Base-by-base conservation (phyloP, 2,113 vertebrate species). In the Butorides virescens region DNA sequence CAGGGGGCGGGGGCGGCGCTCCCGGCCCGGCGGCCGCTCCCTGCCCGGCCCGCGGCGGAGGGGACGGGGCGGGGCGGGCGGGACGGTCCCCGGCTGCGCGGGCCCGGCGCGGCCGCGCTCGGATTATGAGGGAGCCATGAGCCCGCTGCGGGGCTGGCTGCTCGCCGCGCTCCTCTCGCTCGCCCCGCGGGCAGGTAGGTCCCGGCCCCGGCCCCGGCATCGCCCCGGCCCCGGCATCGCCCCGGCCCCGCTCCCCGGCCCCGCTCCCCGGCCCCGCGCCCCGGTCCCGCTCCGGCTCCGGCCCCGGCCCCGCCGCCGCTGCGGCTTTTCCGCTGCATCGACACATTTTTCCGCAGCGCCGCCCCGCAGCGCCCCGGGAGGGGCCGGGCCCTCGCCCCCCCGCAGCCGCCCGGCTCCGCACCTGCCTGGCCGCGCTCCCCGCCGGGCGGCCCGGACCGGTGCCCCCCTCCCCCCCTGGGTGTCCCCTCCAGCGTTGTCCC, bases 111-210 rank as follows among this genome's bases (percentile, higher is more conserved):
- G 86, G n/a, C 73, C 23, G 65, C 65, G 37, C 37, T 61, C 67
- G 59, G 98, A 98, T 97, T 98, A 98, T 98, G 98, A 98, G 98
- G 98, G 96, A 95, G 98, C 96, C 97, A 99, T 99, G 98, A 98
- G 97, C 96, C 95, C 95, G 96, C 97, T 98, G 98, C 98, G 94
- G 97, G 98, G 97, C 96, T 98, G 98, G 97, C 94, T 98, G 96
- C 98, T 98, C 92, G 98, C 98, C 98, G 98, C 98, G 97, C 98
- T 98, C 92, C 97, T 97, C 97, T 98, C 97, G 94, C 97, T 98
- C 95, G 88, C 98, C 92, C 95, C 97, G 71, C 97, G 97, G 89
- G 96, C 98, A 98, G 98, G 98, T 98, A 98, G 98, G 98, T 82
- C 47, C 36, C 47, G 76, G 6, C 5, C 37, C n/a, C 73, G 25